Evolutionary conservation across 2,113 vertebrate species (phyloP), one percentile per base, ranked within the genome.

Genomic region (Conger conger): DNA sequence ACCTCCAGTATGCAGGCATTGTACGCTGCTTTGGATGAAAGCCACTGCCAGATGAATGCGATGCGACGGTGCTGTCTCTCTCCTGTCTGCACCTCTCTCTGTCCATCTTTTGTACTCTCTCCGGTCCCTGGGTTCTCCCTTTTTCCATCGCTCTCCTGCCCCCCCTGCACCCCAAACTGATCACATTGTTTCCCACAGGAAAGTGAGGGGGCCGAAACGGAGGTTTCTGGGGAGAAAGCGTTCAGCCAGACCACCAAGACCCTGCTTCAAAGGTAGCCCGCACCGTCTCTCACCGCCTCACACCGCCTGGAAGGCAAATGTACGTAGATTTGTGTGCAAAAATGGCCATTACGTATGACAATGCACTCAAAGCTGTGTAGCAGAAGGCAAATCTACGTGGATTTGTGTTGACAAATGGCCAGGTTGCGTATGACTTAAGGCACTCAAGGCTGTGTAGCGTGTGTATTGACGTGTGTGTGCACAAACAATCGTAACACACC

Each of bases 161-260:
- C 9, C 36, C 11, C 33, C 1, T 38, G 4, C 38, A 0, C 82
- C 0, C 38, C 11, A 33, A 40, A n/a, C 33, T 79, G 38, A 37
- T 11, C 42, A 45, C 68, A 40, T 38, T 42, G 27, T 77, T n/a
- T 78, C 16, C 88, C 79, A 38, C 86, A 95, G 93, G 90, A 91
- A 83, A 81, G 54, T n/a, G 87, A 90, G 4, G 73, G 84, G 36
- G 84, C 54, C 37, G 89, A 92, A 80, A 53, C 87, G 37, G 90
- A 93, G 83, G 91, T 96, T 80, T 87, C 88, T 37, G 94, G 94
- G 78, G 94, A 95, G 80, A 95, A 96, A 88, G 92, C 85, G 40
- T 96, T 96, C 89, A 95, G 94, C 87, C 82, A 94, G 85, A 94
- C 95, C 81, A 92, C 95, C 57, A 92, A 93, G 87, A 88, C 87